A percentile compares a stretch with the other conserved stretches of the same genome.
Evolutionary conservation across 2,888 invertebrate genomes (phyloP).

Genomic region (Drosophila parthenogenetica): DNA sequence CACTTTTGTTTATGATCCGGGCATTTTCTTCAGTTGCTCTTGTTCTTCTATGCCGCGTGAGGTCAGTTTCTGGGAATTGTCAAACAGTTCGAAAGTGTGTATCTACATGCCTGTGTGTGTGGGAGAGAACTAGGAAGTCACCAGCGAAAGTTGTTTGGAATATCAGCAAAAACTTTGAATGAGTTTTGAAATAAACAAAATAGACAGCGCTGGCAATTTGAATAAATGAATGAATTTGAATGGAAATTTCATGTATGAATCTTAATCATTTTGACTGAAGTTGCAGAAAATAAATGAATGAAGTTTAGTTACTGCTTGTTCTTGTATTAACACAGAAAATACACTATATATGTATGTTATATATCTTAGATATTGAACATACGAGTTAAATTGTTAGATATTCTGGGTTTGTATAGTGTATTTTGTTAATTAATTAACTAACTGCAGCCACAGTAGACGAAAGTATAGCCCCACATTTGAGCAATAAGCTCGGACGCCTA

Average conservation of each 20-base stretch:
- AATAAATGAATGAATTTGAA: slow-evolving; percentile 14
- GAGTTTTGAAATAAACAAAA: slow-evolving; percentile 41
- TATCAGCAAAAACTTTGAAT: slow-evolving; percentile 33
- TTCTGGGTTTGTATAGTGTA: background rate
- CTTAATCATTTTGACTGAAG: background rate
- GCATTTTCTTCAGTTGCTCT: slow-evolving; percentile 17
- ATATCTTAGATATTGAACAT: no score
- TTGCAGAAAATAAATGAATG: background rate
- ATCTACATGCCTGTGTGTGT: background rate
- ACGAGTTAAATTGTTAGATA: no score
- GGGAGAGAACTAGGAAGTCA: slow-evolving; percentile 39
- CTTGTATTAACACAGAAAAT: no score
- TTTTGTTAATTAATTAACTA: slow-evolving; percentile 63
- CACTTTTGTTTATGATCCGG: slow-evolving; percentile 62
- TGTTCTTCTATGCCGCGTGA: slow-evolving; percentile 51
- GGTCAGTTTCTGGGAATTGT: slow-evolving; percentile 65
- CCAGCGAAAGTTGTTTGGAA: slow-evolving; percentile 33
- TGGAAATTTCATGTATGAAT: background rate
- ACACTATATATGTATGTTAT: no score
- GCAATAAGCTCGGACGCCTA: slow-evolving; percentile 39
- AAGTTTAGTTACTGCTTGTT: background rate
- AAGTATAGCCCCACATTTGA: background rate
- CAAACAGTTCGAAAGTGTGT: slow-evolving; percentile 30
- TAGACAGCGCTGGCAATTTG: slow-evolving; percentile 13
- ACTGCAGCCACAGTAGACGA: slow-evolving; percentile 11